These are phyloP conservation scores for Galaxias olidus DNA, from an alignment of 2,797 vertebrate species.

Conservation along the genomic window DNA sequence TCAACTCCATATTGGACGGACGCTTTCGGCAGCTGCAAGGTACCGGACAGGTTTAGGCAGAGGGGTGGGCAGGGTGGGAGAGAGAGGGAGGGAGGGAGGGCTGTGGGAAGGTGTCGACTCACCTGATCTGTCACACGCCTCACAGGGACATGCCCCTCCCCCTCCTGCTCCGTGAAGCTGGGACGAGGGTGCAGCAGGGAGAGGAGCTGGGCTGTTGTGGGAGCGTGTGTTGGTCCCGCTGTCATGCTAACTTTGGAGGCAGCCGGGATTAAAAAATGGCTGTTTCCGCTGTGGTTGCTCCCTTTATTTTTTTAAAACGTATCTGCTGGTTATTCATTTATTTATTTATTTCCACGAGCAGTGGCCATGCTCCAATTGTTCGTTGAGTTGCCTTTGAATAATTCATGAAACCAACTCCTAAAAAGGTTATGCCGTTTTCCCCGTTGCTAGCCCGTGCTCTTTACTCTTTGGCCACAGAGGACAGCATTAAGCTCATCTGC, in stretches of 20 bases:
- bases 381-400: constrained; percentile 62
- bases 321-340: constrained; percentile 56
- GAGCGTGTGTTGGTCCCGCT: constrained; percentile 6
- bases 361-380: constrained; percentile 64
- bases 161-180: constrained; percentile 24
- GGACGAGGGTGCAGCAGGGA: constrained; percentile 20
- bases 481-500: too few species aligned
- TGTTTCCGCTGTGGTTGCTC: neutral
- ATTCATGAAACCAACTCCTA: constrained; percentile 60
- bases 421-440: constrained; percentile 51
- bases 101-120: constrained; percentile 19
- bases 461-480: too few species aligned
- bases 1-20: constrained; percentile 80
- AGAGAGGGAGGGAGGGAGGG: constrained; percentile 22
- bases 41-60: constrained; percentile 46
- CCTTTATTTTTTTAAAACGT: constrained; percentile 19
- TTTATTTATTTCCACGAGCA: constrained; percentile 49
- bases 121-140: constrained; percentile 17
- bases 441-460: neutral
- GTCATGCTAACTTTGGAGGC: constrained; percentile 29
- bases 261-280: too few species aligned
- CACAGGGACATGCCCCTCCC: constrained; percentile 33
- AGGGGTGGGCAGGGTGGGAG: neutral
- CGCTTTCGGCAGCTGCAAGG: constrained; percentile 84
- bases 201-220: neutral